A percentile compares a stretch with the other conserved stretches of the same genome.
Evolutionary conservation across 1,140 invertebrate genomes (phyloP).

Genomic region (Apis dorsata): DNA sequence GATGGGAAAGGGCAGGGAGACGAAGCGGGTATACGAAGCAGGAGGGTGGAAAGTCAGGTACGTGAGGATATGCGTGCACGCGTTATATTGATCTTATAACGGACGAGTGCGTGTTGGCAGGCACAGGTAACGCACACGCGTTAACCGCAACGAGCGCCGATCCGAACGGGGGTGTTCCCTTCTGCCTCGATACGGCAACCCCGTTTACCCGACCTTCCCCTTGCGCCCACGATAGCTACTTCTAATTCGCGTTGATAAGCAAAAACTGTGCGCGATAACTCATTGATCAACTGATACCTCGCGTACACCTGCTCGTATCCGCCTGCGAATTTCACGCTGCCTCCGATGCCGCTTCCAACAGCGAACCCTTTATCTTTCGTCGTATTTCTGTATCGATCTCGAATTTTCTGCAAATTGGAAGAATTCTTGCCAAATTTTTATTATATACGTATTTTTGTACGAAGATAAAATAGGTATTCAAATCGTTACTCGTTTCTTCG

Average conservation of each 20-base stretch:
- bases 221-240: constrained; percentile 34
- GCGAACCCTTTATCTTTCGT: background rate
- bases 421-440: too few relatives aligned
- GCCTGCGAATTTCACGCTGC: background rate
- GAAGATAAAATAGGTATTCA: too few relatives aligned
- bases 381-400: background rate
- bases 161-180: constrained; percentile 40
- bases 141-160: constrained; percentile 32
- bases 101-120: constrained; percentile 66
- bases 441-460: too few relatives aligned
- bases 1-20: constrained; percentile 54
- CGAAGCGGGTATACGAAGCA: constrained; percentile 45
- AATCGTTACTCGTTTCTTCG: too few relatives aligned
- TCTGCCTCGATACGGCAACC: background rate
- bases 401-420: background rate
- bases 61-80: constrained; percentile 70
- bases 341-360: background rate
- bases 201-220: constrained; percentile 29
- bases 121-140: constrained; percentile 58
- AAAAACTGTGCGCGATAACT: constrained; percentile 42
- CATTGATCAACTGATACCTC: constrained; percentile 44
- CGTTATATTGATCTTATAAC: constrained; percentile 73
- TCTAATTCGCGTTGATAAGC: constrained; percentile 50
- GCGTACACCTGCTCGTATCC: constrained; percentile 21
- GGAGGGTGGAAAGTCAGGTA: constrained; percentile 49